A percentile compares a stretch with the other conserved stretches of the same genome.
phyloP scores from a whole-genome alignment of 2,797 vertebrate genomes.

The Sebastes minor region DNA sequence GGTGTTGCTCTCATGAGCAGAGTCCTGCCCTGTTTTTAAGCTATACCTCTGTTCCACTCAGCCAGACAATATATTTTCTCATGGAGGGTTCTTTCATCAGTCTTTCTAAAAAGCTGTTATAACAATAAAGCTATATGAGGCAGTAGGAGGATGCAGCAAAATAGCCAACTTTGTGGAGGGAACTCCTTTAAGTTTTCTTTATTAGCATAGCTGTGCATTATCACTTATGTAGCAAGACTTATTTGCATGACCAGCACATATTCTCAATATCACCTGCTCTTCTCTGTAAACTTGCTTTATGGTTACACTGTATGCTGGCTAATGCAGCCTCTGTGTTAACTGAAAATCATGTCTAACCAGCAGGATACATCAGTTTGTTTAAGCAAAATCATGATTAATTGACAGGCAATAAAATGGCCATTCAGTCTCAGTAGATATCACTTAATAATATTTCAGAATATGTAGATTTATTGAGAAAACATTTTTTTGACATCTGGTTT shows the following conservation, averaged over 20 bases:
- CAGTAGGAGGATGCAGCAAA: background rate
- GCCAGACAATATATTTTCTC: background rate
- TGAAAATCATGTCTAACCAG: background rate
- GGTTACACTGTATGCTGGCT: background rate
- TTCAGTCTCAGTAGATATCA: background rate
- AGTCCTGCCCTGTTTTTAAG: background rate
- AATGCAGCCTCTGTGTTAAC: background rate
- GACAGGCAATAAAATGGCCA: background rate
- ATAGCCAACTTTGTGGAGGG: background rate
- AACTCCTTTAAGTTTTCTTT: background rate
- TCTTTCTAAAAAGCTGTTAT: constrained; percentile 1
- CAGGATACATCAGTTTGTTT: background rate
- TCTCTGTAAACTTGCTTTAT: background rate
- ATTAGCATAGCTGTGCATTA: background rate
- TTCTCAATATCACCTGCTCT: background rate
- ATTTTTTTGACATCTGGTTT: background rate
- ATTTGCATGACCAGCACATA: background rate
- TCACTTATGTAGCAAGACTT: background rate
- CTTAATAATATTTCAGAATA: background rate
- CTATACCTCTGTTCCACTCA: background rate
- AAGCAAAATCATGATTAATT: background rate
- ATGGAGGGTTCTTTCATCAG: background rate
- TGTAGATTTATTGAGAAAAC: background rate
- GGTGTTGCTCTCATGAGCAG: constrained; percentile 8
- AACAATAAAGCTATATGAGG: background rate